Percentiles rank a stretch among this genome's conserved stretches.
phyloP scores from a whole-genome alignment of 2,797 vertebrate genomes.

The Zalophus californianus region DNA sequence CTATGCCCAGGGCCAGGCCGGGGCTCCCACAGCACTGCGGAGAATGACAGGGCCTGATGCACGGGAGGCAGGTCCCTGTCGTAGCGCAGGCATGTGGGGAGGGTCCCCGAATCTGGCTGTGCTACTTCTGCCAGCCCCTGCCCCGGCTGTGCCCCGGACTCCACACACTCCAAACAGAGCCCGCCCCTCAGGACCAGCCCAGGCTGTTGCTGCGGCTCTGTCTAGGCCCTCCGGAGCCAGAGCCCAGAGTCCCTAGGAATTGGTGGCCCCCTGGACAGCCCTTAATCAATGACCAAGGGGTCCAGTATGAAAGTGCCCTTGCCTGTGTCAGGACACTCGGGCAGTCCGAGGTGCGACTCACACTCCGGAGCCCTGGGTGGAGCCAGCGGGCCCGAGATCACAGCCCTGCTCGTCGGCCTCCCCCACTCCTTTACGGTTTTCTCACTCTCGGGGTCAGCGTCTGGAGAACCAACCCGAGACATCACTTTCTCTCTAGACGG shows the following conservation, averaged over 20 bases:
- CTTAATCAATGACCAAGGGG: background rate
- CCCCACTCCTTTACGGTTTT: background rate
- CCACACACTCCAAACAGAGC: background rate
- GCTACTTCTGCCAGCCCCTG: background rate
- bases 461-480: background rate
- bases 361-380: too few species aligned
- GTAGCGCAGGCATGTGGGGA: accelerated
- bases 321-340: background rate
- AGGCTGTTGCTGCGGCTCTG: background rate
- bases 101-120: background rate
- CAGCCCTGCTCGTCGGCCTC: background rate
- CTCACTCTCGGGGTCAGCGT: background rate
- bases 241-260: background rate
- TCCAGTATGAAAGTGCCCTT: background rate
- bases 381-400: background rate
- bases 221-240: background rate
- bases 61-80: background rate
- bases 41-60: too few species aligned
- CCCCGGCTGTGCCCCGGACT: background rate
- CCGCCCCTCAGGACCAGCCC: background rate
- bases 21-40: accelerated
- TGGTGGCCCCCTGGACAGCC: accelerated
- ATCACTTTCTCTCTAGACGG: background rate
- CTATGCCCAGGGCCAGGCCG: background rate
- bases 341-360: background rate